These are phyloP conservation scores for Trichonephila clavipes DNA, from an alignment of 1,140 invertebrate genomes.

Conservation along the genomic window DNA sequence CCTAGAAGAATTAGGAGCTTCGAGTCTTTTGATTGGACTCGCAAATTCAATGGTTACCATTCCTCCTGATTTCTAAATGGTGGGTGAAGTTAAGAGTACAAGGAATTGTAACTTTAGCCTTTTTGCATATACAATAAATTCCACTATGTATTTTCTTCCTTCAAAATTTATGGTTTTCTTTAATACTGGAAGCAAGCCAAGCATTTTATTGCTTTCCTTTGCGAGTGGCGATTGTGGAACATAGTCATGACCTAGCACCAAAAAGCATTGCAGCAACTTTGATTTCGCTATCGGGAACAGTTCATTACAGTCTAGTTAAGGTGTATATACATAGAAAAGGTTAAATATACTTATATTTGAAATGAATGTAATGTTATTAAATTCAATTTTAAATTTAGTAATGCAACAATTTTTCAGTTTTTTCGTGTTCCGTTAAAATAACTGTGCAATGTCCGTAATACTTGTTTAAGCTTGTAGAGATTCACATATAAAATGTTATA, in stretches of 20 bases:
- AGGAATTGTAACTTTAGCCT: conserved; percentile 28
- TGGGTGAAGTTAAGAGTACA: conserved; percentile 38
- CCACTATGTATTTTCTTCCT: conserved; percentile 41
- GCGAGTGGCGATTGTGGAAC: conserved; percentile 40
- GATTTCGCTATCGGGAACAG: conserved; percentile 33
- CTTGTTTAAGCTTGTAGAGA: too few species aligned
- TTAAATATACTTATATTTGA: too few species aligned
- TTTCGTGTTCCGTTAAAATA: too few species aligned
- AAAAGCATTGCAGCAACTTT: conserved; percentile 34
- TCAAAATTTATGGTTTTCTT: conserved; percentile 17
- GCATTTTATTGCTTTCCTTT: conserved; percentile 35
- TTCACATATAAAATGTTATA: too few species aligned
- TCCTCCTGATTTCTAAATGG: conserved; percentile 37
- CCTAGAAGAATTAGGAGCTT: neutral
- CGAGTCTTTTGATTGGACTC: neutral
- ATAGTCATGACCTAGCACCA: conserved; percentile 40
- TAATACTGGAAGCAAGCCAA: neutral
- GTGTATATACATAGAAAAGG: too few species aligned
- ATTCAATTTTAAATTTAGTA: too few species aligned
- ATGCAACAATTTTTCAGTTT: too few species aligned
- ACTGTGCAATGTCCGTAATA: too few species aligned
- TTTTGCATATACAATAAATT: neutral
- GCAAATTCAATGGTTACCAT: conserved; percentile 10
- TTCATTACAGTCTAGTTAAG: conserved; percentile 58
- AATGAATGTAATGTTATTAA: too few species aligned